Evolutionary conservation across 2,113 vertebrate genomes (phyloP), one percentile per base, ranked within the genome.

Genomic region (Phylloscopus trochiloides): DNA sequence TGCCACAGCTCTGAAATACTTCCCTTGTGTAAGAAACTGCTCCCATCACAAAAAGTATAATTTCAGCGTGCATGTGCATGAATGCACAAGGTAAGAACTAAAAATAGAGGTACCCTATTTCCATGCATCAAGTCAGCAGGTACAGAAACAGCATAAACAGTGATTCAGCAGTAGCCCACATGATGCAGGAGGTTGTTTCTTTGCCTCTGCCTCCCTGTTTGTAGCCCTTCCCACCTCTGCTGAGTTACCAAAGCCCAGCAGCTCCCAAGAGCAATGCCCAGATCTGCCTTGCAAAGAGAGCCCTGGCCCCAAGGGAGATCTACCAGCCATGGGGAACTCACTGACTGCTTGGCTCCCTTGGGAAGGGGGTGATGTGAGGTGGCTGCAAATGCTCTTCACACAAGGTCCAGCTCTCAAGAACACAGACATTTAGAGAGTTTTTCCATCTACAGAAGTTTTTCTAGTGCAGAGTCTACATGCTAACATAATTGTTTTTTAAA

Each of bases 81-180:
- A 97, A 86, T 55, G 91, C 88, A 86, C 92, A 96, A 95, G 88
- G 95, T 93, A 97, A 76, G 72, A 28, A 59, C 96, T 96, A 94
- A 94, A 95, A 91, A 95, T 96, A 97, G 92, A 90, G 40, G 55
- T 22, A 94, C 65, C 63, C 92, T 91, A 94, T 94, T 97, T 96
- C 91, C 83, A 86, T 7, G 43, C 86, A 81, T 77, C 5, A 0
- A 93, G 83, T 93, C 94, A 97, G 95, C 88, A 96, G 95, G 94
- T 94, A 95, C 25, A 4, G 86, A 84, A 90, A 36, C 76, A 50
- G 91, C 38, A 43, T 77, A 91, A 96, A 91, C 91, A 88, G 94
- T 97, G 95, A 97, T 84, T 97, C 94, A 96, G 95, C 95, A 97
- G 59, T 26, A 84, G 68, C 43, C 62, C 3, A 1, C 6, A 6